Base-by-base conservation (phyloP, 1,140 invertebrate species). In the Drosophila bifasciata region DNA sequence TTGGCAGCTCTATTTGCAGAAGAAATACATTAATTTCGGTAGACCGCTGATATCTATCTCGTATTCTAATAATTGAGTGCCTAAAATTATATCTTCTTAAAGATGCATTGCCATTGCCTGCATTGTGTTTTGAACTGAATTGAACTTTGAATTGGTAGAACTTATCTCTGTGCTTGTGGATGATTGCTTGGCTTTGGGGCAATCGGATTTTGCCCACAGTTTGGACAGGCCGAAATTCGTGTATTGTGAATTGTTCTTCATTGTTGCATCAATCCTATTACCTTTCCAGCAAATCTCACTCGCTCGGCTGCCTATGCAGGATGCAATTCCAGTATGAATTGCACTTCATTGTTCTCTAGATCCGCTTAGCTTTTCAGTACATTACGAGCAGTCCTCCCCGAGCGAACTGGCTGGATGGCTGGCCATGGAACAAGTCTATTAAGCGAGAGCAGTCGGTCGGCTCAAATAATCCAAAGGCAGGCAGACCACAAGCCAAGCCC, bases 381-480 rank as follows among this genome's bases (percentile, higher is more conserved):
- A 50, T 60, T 70, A 44, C 8, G 15, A 57, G 62, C 50, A 44
- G n/a, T 41, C 41, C 71, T 61, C 60, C 19, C 28, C 28, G 25
- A 28, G 7, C 25, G 3, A 8, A 8, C 25, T 9, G 8, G 7
- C 25, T 21, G 44, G 19, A 36, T 19, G 17, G 9, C 9, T 46
- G 48, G 44, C 57, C 25, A 36, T 28, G 28, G 41, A 67, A 23
- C 8, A 46, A 69, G 62, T 76, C 51, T 57, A 72, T 78, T 78
- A 60, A 51, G 40, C 17, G 49, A 67, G 67, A 19, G 76, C 57
- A 59, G 72, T 70, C 58, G 51, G 40, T 74, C 25, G 58, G 58
- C 57, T 75, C 50, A 58, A 48, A 56, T 59, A 78, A 79, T 72
- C 70, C 60, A 64, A 46, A 71, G 41, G 48, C 36, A 43, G 36